A percentile compares a stretch with the other conserved stretches of the same genome.
phyloP scores from a whole-genome alignment of 2,888 invertebrate species.

The Branchellion lobata region DNA sequence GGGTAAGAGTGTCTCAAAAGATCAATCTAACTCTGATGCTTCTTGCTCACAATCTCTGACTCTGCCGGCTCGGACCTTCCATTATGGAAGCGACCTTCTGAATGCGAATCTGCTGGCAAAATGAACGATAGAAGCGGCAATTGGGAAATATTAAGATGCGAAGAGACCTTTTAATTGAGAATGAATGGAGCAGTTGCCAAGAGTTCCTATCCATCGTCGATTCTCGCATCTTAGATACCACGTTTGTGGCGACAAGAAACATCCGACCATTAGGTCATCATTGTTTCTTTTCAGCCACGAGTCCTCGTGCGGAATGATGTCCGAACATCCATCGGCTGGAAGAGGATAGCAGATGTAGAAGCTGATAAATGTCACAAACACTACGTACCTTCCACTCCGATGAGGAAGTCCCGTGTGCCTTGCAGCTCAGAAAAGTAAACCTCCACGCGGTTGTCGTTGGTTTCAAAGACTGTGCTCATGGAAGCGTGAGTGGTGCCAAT shows the following conservation, averaged over 20 bases:
- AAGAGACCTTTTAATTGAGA: not conserved
- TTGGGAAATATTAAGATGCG: not conserved
- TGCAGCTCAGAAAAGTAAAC: not conserved
- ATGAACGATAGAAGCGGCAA: not conserved
- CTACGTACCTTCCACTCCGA: not conserved
- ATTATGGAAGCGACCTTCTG: no score
- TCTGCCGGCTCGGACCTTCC: no score
- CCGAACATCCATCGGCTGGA: constrained; percentile 49
- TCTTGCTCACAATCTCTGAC: no score
- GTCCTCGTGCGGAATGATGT: constrained; percentile 46
- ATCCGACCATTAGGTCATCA: constrained; percentile 46
- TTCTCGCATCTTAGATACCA: constrained; percentile 47
- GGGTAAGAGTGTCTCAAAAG: no score
- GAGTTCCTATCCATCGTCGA: constrained; percentile 45
- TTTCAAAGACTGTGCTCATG: not conserved
- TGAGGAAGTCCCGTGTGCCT: not conserved
- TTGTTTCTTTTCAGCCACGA: constrained; percentile 47
- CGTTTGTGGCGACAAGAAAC: constrained; percentile 44
- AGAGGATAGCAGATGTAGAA: not conserved
- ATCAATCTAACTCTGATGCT: no score
- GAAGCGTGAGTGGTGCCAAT: no score
- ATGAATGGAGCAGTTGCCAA: constrained; percentile 48
- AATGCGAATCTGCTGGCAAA: no score
- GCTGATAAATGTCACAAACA: not conserved
- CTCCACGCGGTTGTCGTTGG: not conserved